A percentile compares a stretch with the other conserved stretches of the same genome.
phyloP scores from a whole-genome alignment of 2,888 invertebrate species.

The Unio delphinus region DNA sequence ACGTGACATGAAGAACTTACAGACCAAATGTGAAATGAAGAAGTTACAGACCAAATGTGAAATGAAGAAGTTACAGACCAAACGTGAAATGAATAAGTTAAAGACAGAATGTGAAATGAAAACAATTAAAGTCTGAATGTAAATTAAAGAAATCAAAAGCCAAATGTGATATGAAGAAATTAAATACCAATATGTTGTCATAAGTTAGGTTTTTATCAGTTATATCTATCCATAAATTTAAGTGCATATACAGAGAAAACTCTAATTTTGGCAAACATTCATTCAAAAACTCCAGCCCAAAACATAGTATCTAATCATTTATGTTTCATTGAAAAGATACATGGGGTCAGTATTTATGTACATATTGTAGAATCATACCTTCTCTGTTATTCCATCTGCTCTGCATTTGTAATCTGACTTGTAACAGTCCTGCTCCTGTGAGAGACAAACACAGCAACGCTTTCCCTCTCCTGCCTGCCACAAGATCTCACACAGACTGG shows the following conservation, averaged over 20 bases:
- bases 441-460: constrained; percentile 56
- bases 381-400: constrained; percentile 84
- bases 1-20: no score
- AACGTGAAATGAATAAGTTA: no score
- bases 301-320: not conserved
- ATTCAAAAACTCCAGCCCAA: not conserved
- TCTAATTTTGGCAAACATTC: not conserved
- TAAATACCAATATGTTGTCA: no score
- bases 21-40: no score
- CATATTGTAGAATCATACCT: constrained; percentile 73
- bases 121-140: no score
- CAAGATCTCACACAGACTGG: constrained; percentile 80
- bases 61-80: no score
- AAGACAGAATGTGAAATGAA: no score
- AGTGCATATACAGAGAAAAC: not conserved
- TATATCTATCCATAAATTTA: no score
- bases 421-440: constrained; percentile 47
- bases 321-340: not conserved
- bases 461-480: constrained; percentile 80
- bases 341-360: not conserved
- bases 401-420: constrained; percentile 81
- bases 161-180: no score
- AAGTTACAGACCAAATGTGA: no score
- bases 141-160: no score
- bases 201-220: no score